A percentile compares a stretch with the other conserved stretches of the same genome.
phyloP scores from a whole-genome alignment of 1,140 invertebrate genomes.

The Drosophila punjabiensis region DNA sequence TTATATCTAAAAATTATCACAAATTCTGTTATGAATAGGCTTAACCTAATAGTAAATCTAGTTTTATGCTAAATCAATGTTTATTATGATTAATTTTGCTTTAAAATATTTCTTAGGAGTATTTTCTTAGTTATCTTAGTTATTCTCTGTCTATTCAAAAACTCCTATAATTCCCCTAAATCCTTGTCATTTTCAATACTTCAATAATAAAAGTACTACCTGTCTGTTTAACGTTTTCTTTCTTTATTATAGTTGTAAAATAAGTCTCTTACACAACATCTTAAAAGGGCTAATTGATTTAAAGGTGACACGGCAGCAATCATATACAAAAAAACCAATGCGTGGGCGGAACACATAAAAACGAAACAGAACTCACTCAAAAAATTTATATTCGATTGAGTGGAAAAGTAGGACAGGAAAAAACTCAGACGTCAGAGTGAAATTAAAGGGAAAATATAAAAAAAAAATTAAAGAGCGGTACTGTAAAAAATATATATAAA shows the following conservation, averaged over 20 bases:
- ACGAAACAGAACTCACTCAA: constrained; percentile 46
- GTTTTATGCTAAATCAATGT: not conserved
- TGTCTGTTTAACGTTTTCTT: not conserved
- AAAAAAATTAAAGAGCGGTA: not conserved
- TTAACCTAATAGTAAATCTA: no score
- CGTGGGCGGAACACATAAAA: constrained; percentile 34
- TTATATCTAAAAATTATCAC: not conserved
- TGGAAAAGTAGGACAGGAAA: not conserved
- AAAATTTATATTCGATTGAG: not conserved
- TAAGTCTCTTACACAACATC: constrained; percentile 44
- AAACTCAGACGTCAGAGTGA: not conserved
- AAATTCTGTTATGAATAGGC: not conserved
- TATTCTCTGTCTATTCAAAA: not conserved
- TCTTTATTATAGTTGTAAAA: not conserved
- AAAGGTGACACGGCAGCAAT: constrained; percentile 32
- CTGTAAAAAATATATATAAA: not conserved
- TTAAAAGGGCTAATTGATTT: constrained; percentile 62
- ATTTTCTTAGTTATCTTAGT: not conserved
- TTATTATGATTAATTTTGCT: not conserved
- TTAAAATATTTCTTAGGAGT: not conserved
- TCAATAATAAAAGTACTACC: not conserved
- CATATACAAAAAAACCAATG: constrained; percentile 29
- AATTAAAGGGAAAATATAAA: not conserved
- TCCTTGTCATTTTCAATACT: not conserved
- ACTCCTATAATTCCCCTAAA: not conserved